Evolutionary conservation across 2,888 invertebrate species (phyloP), one percentile per base, ranked within the genome.

Genomic region (Tenthredo amoena): DNA sequence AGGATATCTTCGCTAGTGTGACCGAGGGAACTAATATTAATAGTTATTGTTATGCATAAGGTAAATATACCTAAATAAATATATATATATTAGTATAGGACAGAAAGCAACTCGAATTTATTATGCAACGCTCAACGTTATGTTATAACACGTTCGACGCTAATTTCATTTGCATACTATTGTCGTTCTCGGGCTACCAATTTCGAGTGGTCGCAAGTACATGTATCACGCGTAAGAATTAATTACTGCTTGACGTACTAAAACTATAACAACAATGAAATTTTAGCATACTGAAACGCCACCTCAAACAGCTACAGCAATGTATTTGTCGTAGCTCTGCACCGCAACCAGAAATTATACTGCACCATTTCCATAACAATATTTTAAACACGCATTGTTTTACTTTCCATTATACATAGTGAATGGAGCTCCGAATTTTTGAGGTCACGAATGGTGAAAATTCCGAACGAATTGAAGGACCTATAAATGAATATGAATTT

Each of bases 161-260:
- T 81, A 62, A 81, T 81, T 81, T 81, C 81, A 81, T 81, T 81
- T 81, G 81, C 81, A 81, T 81, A 58, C 10, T 12, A 43, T 21
- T 74, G 18, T 43, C 72, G 72, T 26, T 68, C 34, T 74, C 72
- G 43, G 72, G 40, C 4, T 2, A 43, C 21, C 40, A 74, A 43
- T 74, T 74, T 74, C 72, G 12, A 74, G 31, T 77, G 55, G 34
- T n/a, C 55, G 55, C 37, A 1, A 10, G 21, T 15, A 77, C 26
- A 55, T 37, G 50, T 77, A 34, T 31, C 81, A 62, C 40, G 58
- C 15, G 58, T 62, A 40, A 81, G 81, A 81, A 81, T 81, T 81
- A 62, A 62, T 81, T 26, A 40, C 62, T 81, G 9, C 58, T 40
- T 40, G 15, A 62, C 26, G 34, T 9, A 15, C 26, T 18, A 9